phyloP scores from a whole-genome alignment of 2,113 vertebrate species.

The Pheucticus melanocephalus region DNA sequence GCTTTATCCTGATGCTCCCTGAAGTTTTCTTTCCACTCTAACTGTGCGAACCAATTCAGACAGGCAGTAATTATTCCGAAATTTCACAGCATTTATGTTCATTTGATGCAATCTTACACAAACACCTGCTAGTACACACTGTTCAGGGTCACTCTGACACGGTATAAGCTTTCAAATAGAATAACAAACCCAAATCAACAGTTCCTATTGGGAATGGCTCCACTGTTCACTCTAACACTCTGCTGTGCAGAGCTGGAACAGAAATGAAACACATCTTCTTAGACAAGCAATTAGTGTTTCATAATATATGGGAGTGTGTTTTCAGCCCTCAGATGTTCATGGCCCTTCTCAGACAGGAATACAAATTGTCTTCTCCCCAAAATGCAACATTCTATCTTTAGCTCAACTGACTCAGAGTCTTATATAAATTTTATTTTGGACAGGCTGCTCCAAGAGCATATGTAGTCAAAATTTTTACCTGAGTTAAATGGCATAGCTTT shows the following conservation, averaged over 20 bases:
- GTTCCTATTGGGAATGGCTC: neutral
- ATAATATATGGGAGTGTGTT: neutral
- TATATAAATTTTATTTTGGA: neutral
- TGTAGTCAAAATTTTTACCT: neutral
- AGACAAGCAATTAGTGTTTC: neutral
- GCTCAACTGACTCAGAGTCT: neutral
- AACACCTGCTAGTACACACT: slow-evolving; percentile 31
- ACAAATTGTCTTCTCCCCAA: neutral
- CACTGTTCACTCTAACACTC: neutral
- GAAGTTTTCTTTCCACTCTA: slow-evolving; percentile 3
- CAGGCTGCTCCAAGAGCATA: neutral
- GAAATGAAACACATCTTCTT: neutral
- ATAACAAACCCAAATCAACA: slow-evolving; percentile 1
- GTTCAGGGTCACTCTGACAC: slow-evolving; percentile 46
- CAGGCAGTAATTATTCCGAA: slow-evolving; percentile 46
- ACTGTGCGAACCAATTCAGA: slow-evolving; percentile 21
- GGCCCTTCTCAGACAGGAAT: neutral
- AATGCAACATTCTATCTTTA: neutral
- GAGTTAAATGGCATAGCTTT: neutral
- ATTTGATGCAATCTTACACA: slow-evolving; percentile 41
- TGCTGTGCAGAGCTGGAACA: neutral
- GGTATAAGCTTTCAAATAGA: neutral
- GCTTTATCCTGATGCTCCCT: neutral
- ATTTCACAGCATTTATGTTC: slow-evolving; percentile 49
- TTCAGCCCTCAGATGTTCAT: neutral